These are phyloP conservation scores for Apogon hyalosoma DNA, from an alignment of 2,797 vertebrate species.

Conservation along the genomic window DNA sequence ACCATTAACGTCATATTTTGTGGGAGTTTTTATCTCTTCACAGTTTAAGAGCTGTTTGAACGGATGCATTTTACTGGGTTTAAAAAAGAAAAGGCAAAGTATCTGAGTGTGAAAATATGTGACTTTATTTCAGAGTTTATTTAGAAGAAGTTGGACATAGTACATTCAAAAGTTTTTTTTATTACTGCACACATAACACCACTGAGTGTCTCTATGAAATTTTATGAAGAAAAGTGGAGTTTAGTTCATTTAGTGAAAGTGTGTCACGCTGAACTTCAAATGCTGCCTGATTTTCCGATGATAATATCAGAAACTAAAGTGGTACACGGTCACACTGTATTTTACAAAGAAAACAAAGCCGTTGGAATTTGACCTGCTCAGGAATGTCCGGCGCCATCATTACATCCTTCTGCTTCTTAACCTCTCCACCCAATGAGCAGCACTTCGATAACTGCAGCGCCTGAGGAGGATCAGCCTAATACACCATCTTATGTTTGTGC, in stretches of 20 bases:
- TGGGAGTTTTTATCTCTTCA: constrained; percentile 26
- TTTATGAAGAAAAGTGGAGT: too few relatives aligned
- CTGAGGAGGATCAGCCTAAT: constrained; percentile 91
- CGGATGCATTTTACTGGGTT: constrained; percentile 39
- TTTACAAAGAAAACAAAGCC: constrained; percentile 36
- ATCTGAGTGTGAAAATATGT: constrained; percentile 9
- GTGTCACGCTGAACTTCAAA: not conserved
- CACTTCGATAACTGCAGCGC: constrained; percentile 86
- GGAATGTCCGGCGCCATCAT: constrained; percentile 73
- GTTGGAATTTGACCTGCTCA: constrained; percentile 75
- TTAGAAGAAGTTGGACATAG: constrained; percentile 24
- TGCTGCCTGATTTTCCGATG: not conserved
- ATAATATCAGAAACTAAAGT: constrained; percentile 13
- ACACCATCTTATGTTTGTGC: constrained; percentile 86
- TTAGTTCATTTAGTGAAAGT: too few relatives aligned
- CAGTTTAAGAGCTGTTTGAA: constrained; percentile 39
- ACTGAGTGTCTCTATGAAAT: too few relatives aligned
- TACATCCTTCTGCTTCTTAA: constrained; percentile 73
- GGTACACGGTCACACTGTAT: constrained; percentile 16
- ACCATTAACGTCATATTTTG: constrained; percentile 23
- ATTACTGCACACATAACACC: not conserved
- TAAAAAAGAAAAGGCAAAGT: constrained; percentile 23
- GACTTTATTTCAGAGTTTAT: constrained; percentile 19
- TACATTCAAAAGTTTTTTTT: constrained; percentile 16
- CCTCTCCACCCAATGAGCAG: constrained; percentile 67